Percentiles rank a stretch among this genome's conserved stretches.
Evolutionary conservation across 2,888 invertebrate genomes (phyloP).

Genomic region (Tribolium freemani): DNA sequence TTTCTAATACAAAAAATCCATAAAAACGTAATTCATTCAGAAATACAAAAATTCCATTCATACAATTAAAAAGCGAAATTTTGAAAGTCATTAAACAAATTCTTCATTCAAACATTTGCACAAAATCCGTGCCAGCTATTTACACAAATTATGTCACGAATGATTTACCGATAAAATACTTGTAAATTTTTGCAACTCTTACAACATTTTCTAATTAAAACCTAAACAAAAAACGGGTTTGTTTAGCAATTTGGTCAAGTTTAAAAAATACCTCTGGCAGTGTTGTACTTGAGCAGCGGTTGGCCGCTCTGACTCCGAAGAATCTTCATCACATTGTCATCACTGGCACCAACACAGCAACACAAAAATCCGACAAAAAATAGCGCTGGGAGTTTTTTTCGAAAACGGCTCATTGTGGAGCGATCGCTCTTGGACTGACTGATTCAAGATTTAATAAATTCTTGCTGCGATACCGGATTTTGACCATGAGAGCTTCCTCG

Average conservation of each 20-base stretch:
- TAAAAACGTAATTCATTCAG: no score
- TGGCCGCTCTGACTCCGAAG: not conserved
- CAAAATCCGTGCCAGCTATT: not conserved
- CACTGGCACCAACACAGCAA: not conserved
- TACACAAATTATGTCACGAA: not conserved
- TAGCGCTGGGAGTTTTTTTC: not conserved
- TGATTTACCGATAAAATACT: not conserved
- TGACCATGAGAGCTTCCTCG: conserved; percentile 11
- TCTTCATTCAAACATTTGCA: not conserved
- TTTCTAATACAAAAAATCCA: no score
- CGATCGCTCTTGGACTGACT: not conserved
- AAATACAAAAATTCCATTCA: no score
- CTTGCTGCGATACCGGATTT: not conserved
- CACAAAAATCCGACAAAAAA: not conserved
- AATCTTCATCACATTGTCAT: conserved; percentile 16
- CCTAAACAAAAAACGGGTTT: not conserved
- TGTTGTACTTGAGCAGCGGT: not conserved
- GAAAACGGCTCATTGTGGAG: conserved; percentile 1
- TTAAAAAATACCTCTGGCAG: not conserved
- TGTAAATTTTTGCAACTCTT: not conserved
- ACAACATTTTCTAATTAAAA: not conserved
- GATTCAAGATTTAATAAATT: not conserved
- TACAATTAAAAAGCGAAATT: no score
- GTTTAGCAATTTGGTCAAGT: not conserved
- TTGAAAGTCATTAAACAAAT: not conserved